Evolutionary conservation across 2,113 vertebrate genomes (phyloP), one percentile per base, ranked within the genome.

Genomic region (Hippocampus barbouri): DNA sequence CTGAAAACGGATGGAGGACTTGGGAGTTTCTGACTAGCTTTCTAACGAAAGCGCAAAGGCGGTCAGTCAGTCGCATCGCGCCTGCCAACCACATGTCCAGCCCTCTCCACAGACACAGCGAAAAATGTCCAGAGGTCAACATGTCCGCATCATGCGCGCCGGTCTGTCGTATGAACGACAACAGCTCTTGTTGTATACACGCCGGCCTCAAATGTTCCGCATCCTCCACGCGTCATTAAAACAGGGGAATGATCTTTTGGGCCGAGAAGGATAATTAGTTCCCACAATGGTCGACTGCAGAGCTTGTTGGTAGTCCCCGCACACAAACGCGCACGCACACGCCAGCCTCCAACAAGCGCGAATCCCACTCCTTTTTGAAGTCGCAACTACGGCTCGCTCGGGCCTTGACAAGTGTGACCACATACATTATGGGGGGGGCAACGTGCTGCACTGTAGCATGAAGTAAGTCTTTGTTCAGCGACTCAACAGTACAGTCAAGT

Each of bases 381-480:
- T 87, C 79, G 81, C 70, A 66, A 62, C 80, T 68, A 41, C 57
- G 27, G 63, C 62, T 72, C 47, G 63, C 62, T 72, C 47, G 73
- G 72, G 74, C 68, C 71, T 70, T 75, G 53, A 68, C 66, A 72
- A 72, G 40, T 68, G 40, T 83, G 7, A 23, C 71, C 43, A 51
- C 64, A 57, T 43, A 56, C 43, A 9, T 68, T 38, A 38, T 38
- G 34, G 34, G 5, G 69, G 54, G 25, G 72, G 45, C n/a, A 9
- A 10, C n/a, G 54, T 57, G 34, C 34, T 38, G 34, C 34, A 57
- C n/a, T 57, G n/a, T 57, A n/a, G 34, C 70, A 86, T 88, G 79
- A 90, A 89, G 80, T 68, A 34, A 79, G 74, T 71, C 83, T 88
- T 87, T 88, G 83, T 89, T 88, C 65, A 79, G 72, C 64, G 47